These are phyloP conservation scores for Psittacus erithacus DNA, from an alignment of 2,113 vertebrate species.

Conservation along the genomic window DNA sequence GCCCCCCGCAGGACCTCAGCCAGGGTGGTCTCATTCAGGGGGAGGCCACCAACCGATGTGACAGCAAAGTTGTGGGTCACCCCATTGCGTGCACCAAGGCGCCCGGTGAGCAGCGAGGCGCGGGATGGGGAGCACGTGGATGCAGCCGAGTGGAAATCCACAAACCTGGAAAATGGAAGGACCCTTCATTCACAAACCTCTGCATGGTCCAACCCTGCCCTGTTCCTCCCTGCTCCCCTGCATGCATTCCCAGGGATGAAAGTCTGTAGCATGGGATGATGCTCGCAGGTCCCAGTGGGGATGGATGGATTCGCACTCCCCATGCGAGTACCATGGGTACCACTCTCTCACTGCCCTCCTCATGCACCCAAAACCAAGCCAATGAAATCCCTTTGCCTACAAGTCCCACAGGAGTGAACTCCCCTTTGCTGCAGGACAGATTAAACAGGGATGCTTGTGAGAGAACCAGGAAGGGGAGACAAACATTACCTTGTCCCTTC, in stretches of 20 bases:
- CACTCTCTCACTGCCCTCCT: not conserved
- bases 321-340: not conserved
- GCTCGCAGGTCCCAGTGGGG: not conserved
- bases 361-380: not conserved
- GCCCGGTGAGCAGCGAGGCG: conserved; percentile 90
- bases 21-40: conserved; percentile 90
- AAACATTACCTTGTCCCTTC: conserved; percentile 84
- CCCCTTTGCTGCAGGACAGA: not conserved
- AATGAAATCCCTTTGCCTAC: not conserved
- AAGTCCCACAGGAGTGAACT: not conserved
- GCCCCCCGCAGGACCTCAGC: conserved; percentile 81
- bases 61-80: conserved; percentile 93
- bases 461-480: not conserved
- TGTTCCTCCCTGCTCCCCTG: not conserved
- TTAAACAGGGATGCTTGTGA: not conserved
- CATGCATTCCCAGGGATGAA: not conserved
- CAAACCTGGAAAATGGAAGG: conserved; percentile 74
- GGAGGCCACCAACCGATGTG: conserved; percentile 85
- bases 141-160: conserved; percentile 92
- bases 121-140: conserved; percentile 96
- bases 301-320: not conserved
- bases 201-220: fast-evolving
- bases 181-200: fast-evolving
- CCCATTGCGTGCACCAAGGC: conserved; percentile 88
- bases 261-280: not conserved